phyloP scores from a whole-genome alignment of 2,888 invertebrate species.

The Cantharis nigra region DNA sequence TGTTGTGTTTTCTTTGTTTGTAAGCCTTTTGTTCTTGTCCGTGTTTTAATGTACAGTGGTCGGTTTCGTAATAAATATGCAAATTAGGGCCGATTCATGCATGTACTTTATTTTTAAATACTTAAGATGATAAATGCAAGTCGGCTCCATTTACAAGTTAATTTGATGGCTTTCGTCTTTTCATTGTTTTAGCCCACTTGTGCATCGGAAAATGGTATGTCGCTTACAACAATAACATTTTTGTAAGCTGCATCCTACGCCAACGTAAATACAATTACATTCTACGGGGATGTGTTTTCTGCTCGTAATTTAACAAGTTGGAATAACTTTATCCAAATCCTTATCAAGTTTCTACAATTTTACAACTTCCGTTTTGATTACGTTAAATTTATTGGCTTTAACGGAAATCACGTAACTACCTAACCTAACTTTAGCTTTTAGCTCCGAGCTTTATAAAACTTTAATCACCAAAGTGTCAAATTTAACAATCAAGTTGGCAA shows the following conservation, averaged over 20 bases:
- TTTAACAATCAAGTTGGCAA: not conserved
- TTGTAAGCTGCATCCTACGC: not conserved
- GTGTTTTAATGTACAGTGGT: conserved; percentile 44
- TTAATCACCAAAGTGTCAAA: not conserved
- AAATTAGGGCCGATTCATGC: conserved; percentile 39
- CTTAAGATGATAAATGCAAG: conserved; percentile 24
- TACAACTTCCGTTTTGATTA: conserved; percentile 4
- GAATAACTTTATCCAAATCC: not conserved
- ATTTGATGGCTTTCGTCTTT: conserved; percentile 11
- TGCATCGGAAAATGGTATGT: not conserved
- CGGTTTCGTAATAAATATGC: conserved; percentile 50
- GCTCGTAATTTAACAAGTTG: not conserved
- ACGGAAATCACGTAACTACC: not conserved
- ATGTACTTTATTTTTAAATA: conserved; percentile 20
- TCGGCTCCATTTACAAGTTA: conserved; percentile 22
- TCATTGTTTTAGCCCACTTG: not conserved
- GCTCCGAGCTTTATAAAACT: not conserved
- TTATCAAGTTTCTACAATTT: not conserved
- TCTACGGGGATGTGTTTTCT: not conserved
- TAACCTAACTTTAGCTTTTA: not conserved
- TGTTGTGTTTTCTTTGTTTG: conserved; percentile 49
- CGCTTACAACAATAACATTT: not conserved
- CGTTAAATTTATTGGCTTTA: not conserved
- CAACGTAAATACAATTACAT: not conserved
- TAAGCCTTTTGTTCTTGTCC: conserved; percentile 48